Evolutionary conservation across 1,140 invertebrate genomes (phyloP), one percentile per base, ranked within the genome.

Genomic region (Drosophila parvula): DNA sequence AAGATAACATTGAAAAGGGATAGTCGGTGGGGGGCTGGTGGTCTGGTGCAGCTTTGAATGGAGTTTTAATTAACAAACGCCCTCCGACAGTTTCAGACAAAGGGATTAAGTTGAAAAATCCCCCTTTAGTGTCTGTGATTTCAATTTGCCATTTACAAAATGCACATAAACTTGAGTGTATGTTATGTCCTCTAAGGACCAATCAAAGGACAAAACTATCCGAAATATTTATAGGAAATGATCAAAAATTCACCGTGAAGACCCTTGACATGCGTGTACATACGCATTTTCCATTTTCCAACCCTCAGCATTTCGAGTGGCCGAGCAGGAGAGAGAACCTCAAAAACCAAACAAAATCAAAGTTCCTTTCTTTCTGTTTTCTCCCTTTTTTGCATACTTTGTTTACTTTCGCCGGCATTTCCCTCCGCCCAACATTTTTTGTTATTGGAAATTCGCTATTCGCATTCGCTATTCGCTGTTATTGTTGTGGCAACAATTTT

Each of bases 381-480:
- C 64, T 55, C 48, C 58, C n/a, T 53, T 60, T 80, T 79, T 74
- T 61, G 69, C 79, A 88, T 76, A 88, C 83, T 86, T 86, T 86
- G 82, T 86, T 86, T 86, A 79, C 82, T 82, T 79, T 78, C 30
- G 61, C 70, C 60, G 61, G n/a, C 32, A 32, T 71, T 71, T 43
- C 8, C 36, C 47, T 30, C 34, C n/a, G n/a, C 9, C 14, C 30
- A n/a, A n/a, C n/a, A 30, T 30, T 10, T 73, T 79, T 36, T 64
- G 74, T 53, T 61, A 36, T 65, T 45, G 51, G 67, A 47, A 63
- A 62, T 69, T 53, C 30, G 50, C 50, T 27, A 51, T 16, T 44
- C 40, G 63, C 47, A 18, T 12, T 36, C 32, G 32, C 51, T 36
- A 53, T 22, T 53, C 48, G 36, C 34, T 79, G 61, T 47, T 76